Percentiles rank a stretch among this genome's conserved stretches.
Evolutionary conservation across 2,113 vertebrate species (phyloP).

Genomic region (Potamarius usumacintae): DNA sequence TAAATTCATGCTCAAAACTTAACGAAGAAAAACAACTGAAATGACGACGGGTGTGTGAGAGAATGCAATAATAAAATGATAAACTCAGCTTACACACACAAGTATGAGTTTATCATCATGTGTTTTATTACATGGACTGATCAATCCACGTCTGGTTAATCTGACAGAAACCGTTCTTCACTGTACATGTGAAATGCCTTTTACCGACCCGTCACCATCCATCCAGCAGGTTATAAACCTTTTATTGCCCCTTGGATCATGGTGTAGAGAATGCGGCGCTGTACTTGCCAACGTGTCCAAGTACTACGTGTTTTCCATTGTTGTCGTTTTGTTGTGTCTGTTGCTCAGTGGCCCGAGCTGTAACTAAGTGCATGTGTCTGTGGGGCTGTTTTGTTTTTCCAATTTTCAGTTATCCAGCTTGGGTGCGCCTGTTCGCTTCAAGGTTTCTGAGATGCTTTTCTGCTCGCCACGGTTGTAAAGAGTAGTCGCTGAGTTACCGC

Average conservation of each 20-base stretch:
- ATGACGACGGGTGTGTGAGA: not conserved
- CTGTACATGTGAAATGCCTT: not conserved
- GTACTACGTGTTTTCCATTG: too few relatives aligned
- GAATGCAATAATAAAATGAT: not conserved
- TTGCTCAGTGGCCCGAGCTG: not conserved
- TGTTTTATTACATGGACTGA: not conserved
- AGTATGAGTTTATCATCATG: too few relatives aligned
- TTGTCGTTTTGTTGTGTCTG: too few relatives aligned
- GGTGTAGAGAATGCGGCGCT: not conserved
- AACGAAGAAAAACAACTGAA: not conserved
- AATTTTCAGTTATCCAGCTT: not conserved
- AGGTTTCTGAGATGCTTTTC: not conserved
- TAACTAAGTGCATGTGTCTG: not conserved
- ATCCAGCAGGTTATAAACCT: not conserved
- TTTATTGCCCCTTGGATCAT: not conserved
- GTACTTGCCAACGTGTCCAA: not conserved
- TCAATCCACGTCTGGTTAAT: not conserved
- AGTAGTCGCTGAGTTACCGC: not conserved
- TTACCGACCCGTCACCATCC: not conserved
- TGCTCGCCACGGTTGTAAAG: not conserved
- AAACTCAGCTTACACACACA: not conserved
- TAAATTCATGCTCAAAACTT: not conserved
- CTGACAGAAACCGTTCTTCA: not conserved
- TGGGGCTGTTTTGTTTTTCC: not conserved
- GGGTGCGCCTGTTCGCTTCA: too few relatives aligned